phyloP scores from a whole-genome alignment of 2,888 invertebrate species.

The Leucozona laternaria region DNA sequence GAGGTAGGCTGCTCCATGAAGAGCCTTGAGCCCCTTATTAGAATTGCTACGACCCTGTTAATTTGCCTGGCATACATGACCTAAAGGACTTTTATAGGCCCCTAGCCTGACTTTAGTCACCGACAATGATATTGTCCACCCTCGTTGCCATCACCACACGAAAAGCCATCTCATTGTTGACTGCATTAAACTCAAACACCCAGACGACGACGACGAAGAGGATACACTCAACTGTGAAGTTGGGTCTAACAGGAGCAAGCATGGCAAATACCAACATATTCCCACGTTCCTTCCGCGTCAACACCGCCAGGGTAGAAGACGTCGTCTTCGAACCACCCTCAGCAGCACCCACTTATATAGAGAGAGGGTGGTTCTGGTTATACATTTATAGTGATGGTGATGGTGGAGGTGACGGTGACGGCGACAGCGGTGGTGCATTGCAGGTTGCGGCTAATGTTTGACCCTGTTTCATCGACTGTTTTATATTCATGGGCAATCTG shows the following conservation, averaged over 20 bases:
- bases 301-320: slow-evolving; percentile 46
- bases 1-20: too few species aligned
- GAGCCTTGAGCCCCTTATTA: too few species aligned
- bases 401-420: slow-evolving; percentile 10
- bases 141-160: slow-evolving; percentile 41
- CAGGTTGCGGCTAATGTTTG: slow-evolving; percentile 84
- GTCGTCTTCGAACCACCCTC: slow-evolving; percentile 7
- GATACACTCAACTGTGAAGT: slow-evolving; percentile 17
- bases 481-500: slow-evolving; percentile 77
- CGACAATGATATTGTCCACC: slow-evolving; percentile 53
- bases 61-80: slow-evolving; percentile 16
- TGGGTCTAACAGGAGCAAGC: slow-evolving; percentile 52
- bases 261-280: slow-evolving; percentile 66
- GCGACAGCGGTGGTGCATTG: slow-evolving; percentile 81
- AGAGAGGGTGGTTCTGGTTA: slow-evolving; percentile 58
- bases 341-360: neutral
- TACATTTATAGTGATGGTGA: slow-evolving; percentile 30
- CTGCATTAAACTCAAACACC: slow-evolving; percentile 62
- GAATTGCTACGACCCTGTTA: slow-evolving; percentile 4
- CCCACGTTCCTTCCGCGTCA: slow-evolving; percentile 71
- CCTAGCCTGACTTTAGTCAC: slow-evolving; percentile 52
- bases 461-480: slow-evolving; percentile 81
- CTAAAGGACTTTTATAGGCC: slow-evolving; percentile 67
- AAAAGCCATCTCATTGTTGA: slow-evolving; percentile 61
- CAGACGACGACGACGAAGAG: neutral